Evolutionary conservation across 2,888 invertebrate species (phyloP), one percentile per base, ranked within the genome.

Genomic region (Oscheius sp.): DNA sequence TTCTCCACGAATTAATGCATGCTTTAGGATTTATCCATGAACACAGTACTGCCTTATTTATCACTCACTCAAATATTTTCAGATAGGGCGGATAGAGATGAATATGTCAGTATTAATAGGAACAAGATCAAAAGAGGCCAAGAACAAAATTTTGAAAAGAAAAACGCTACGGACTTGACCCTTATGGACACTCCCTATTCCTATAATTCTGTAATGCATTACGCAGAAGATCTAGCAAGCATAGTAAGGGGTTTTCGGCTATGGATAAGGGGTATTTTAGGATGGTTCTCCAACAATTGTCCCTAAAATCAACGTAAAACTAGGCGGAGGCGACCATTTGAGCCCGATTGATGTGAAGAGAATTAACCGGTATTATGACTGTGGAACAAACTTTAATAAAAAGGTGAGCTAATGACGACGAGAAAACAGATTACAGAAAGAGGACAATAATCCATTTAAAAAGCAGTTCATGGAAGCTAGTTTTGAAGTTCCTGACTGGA

Each of bases 1-100:
- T 66, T n/a, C 35, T 66, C 12, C 66, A 66, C 35, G 66, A 66
- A 25, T 18, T 66, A 16, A 66, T 66, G 66, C 66, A 66, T 27
- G 35, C 66, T n/a, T 27, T 66, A 18, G 66, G 66, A 21, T 66
- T 66, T 18, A 52, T 66, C 35, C 66, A 66, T n/a, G 66, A 66
- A 52, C 66, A 66, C 66, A 66, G 66, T 66, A 18, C 2, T 9
- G 5, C 35, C 3, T 35, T 35, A 9, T 25, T n/a, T 18, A 13
- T 23, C 9, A 7, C n/a, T 1, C 25, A 13, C n/a, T 25, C 12
- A 49, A 18, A 61, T 41, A 9, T 35, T 35, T 35, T 9, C 35
- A 35, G 66, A 66, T 29, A 12, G 66, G 6, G 23, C 66, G 5
- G 66, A 66, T 27, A 21, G 66, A 5, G 66, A 66, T 35, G n/a